These are phyloP conservation scores for Saxidomus purpurata DNA, from an alignment of 1,140 invertebrate genomes.

Conservation along the genomic window DNA sequence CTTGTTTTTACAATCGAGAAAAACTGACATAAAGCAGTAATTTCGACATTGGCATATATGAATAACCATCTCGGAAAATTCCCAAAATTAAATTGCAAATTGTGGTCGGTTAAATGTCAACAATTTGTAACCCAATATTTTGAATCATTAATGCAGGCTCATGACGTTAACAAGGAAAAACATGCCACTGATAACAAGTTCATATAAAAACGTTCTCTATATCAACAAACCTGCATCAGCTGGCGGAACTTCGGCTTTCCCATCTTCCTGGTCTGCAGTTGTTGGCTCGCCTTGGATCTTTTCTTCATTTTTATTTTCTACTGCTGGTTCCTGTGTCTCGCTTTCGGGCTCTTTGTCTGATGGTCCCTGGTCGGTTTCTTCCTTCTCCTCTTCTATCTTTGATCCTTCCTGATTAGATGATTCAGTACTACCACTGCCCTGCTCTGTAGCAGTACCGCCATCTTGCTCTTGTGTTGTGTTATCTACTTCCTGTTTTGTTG, in stretches of 20 bases:
- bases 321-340: not conserved
- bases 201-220: not conserved
- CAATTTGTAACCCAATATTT: too few species aligned
- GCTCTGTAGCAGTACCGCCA: not conserved
- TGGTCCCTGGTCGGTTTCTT: not conserved
- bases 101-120: too few species aligned
- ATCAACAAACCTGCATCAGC: not conserved
- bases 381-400: not conserved
- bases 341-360: conserved; percentile 10
- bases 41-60: too few species aligned
- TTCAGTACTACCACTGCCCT: not conserved
- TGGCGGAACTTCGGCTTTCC: not conserved
- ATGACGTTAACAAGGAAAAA: too few species aligned
- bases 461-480: not conserved
- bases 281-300: not conserved
- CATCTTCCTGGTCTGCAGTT: not conserved
- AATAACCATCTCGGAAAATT: too few species aligned
- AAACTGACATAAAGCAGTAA: too few species aligned
- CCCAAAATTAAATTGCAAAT: too few species aligned
- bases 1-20: too few species aligned
- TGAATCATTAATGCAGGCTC: too few species aligned
- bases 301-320: not conserved
- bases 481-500: not conserved
- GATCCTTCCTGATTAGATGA: not conserved
- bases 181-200: too few species aligned